Conservation (phyloP, 53 echinoderm and acorn worm species). For the Zoroaster sp. region DNA sequence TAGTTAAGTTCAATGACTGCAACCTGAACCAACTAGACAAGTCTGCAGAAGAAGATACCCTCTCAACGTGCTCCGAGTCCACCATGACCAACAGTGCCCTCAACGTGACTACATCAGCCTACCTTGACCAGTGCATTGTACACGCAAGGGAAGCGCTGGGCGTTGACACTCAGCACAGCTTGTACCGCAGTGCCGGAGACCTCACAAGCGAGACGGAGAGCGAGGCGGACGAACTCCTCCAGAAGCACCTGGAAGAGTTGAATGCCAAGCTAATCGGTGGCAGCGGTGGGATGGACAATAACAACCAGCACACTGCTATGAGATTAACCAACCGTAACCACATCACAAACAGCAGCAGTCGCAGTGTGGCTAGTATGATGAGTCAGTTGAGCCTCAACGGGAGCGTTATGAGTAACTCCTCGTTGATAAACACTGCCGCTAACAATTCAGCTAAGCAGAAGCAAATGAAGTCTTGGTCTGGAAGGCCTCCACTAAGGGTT, state of each 20-base stretch:
- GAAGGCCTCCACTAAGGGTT: constrained; percentile 89
- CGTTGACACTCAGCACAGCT: constrained; percentile 73
- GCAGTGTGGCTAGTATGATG: constrained; percentile 69
- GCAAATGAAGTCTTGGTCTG: constrained; percentile 90
- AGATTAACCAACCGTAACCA: constrained; percentile 69
- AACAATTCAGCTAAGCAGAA: constrained; percentile 35
- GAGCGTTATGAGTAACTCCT: constrained; percentile 50
- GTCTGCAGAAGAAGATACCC: constrained; percentile 43
- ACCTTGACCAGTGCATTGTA: constrained; percentile 96
- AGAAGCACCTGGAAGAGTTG: constrained; percentile 89
- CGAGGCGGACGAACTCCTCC: constrained; percentile 93
- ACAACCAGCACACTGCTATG: not conserved
- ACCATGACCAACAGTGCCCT: constrained; percentile 71
- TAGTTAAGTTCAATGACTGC: constrained; percentile 90
- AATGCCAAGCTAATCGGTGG: constrained; percentile 70
- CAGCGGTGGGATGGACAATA: constrained; percentile 24
- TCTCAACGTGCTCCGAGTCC: constrained; percentile 62
- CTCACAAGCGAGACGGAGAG: constrained; percentile 97
- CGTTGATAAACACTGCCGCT: not conserved
- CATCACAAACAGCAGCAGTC: constrained; percentile 71
- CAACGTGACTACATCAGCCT: constrained; percentile 71
- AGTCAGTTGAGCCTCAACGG: constrained; percentile 85
- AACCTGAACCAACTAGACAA: constrained; percentile 86
- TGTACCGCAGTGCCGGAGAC: constrained; percentile 60
- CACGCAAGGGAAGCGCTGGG: constrained; percentile 96